Conservation (phyloP, 2,888 invertebrate genomes). For the Iphiclides podalirius region DNA sequence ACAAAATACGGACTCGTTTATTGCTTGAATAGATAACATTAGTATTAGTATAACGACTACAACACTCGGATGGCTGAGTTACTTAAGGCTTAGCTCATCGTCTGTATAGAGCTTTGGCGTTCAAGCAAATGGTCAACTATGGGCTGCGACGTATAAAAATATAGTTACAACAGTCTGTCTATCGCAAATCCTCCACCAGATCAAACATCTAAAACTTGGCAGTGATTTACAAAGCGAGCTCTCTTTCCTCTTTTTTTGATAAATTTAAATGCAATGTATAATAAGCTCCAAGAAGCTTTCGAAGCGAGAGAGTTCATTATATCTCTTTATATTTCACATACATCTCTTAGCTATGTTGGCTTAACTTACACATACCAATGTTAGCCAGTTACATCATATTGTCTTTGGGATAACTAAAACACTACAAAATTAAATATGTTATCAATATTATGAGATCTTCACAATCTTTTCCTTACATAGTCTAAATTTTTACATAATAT, state of each 20-base stretch:
- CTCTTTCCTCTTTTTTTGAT: conserved; percentile 53
- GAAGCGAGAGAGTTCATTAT: conserved; percentile 11
- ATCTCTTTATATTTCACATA: neutral
- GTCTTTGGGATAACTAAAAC: conserved; percentile 23
- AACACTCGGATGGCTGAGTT: too few relatives aligned
- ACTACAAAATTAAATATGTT: conserved; percentile 20
- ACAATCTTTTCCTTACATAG: conserved; percentile 19
- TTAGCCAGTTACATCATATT: conserved; percentile 8
- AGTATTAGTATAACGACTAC: neutral
- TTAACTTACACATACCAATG: conserved; percentile 22
- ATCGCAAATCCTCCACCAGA: conserved; percentile 46
- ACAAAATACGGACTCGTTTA: conserved; percentile 1
- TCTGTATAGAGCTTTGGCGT: neutral
- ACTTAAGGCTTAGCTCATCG: neutral
- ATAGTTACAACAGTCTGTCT: conserved; percentile 60
- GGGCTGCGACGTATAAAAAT: conserved; percentile 10
- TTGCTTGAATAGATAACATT: neutral
- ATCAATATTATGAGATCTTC: conserved; percentile 22
- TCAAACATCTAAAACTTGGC: conserved; percentile 51
- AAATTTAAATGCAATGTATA: conserved; percentile 58
- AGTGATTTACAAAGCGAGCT: conserved; percentile 57
- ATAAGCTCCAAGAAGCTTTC: neutral
- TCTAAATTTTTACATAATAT: conserved; percentile 19
- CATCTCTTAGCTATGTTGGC: conserved; percentile 12
- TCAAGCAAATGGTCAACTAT: conserved; percentile 17